Base-by-base conservation (phyloP, 2,113 vertebrate species). In the Bubalus kerabau region DNA sequence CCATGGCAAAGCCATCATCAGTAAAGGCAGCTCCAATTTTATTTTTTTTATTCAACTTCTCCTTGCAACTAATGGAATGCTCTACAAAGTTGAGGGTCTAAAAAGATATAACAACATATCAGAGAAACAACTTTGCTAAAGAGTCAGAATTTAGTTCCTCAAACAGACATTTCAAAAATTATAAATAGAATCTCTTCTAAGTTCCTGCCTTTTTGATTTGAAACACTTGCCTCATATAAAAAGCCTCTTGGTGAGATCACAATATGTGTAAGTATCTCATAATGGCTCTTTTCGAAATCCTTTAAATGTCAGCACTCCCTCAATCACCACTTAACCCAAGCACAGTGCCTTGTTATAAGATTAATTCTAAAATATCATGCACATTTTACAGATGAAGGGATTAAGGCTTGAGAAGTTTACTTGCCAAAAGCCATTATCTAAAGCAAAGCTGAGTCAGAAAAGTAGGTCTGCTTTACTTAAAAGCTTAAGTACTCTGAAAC, bases 1-100 rank as follows among this genome's bases (percentile, higher is more conserved):
- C 99, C 99, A 99, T 99, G 52, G 99, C 99, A 98, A 99, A 99
- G 57, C 99, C 99, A 97, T 99, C 99, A 91, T 99, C 99, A 76
- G 99, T 99, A 98, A 99, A 99, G 74, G 99, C 99, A 64, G 99
- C 99, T 97, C 99, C 99, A 21, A 98, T 99, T 99, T 99, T 99
- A 98, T 99, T 99, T 98, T 99, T 99, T 99, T 99, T 99, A 98
- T 99, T 99, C 91, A 99, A 93, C 91, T 99, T 99, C 98, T 99
- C 99, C 98, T 99, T 99, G 98, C 99, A 99, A 98, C 99, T 99
- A 98, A 99, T 99, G 30, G 99, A 99, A 98, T 99, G 99, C 84
- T 99, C 99, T 93, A 99, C 99, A 94, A 99, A 99, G 98, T 99
- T 99, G 80, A 99, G 99, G 0, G 99, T 99, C 99, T 99, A 97